These are phyloP conservation scores for Buteo buteo DNA, from an alignment of 2,113 vertebrate genomes.

Conservation along the genomic window DNA sequence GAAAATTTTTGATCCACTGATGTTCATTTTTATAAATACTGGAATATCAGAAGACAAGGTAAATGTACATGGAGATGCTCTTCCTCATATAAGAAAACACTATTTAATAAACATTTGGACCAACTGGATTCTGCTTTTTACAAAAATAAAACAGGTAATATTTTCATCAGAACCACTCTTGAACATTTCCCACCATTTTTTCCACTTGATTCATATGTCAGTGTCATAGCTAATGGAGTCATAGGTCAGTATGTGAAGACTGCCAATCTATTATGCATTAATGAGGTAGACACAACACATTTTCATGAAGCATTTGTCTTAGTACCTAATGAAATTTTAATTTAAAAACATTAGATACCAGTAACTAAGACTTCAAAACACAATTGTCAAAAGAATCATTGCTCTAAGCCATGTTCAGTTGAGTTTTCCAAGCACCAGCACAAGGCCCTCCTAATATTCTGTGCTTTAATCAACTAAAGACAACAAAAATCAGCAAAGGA, in stretches of 20 bases:
- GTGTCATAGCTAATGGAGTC: neutral
- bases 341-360: neutral
- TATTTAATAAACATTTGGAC: neutral
- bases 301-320: neutral
- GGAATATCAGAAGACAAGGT: neutral
- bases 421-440: neutral
- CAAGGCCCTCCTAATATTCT: neutral
- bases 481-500: neutral
- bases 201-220: neutral
- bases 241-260: neutral
- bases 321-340: neutral
- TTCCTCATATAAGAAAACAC: neutral
- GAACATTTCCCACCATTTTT: neutral
- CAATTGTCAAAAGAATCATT: neutral
- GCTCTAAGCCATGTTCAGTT: neutral
- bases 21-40: neutral
- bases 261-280: neutral
- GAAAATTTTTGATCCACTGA: neutral
- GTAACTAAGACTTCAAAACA: neutral
- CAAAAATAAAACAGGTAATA: neutral
- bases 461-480: neutral
- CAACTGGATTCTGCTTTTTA: neutral
- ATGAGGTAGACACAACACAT: neutral
- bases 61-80: neutral
- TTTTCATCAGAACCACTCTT: neutral